phyloP scores from a whole-genome alignment of 2,113 vertebrate genomes.

The Leucopternis melanops region DNA sequence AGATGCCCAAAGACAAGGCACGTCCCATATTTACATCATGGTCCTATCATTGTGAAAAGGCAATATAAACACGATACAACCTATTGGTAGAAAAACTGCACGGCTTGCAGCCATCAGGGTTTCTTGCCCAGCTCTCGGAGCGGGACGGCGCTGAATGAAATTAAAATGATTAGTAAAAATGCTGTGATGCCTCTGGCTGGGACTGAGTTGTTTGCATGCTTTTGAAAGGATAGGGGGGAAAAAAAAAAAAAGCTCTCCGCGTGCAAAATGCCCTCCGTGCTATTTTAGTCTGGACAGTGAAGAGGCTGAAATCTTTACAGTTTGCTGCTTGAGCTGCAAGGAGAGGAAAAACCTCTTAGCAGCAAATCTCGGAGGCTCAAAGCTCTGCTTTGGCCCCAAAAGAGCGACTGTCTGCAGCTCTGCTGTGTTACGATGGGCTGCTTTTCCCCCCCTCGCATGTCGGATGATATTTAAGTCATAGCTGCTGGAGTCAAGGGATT shows the following conservation, averaged over 20 bases:
- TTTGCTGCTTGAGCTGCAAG: neutral
- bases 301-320: neutral
- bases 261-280: neutral
- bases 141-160: neutral
- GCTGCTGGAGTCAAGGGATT: neutral
- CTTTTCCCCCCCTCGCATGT: fast-evolving
- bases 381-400: neutral
- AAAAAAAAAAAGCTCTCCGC: fast-evolving
- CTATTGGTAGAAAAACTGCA: neutral
- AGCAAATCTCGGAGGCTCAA: neutral
- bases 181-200: neutral
- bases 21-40: fast-evolving
- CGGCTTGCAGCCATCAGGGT: neutral
- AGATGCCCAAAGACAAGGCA: neutral
- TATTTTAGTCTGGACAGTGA: neutral
- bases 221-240: neutral
- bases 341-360: neutral
- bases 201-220: neutral
- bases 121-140: neutral
- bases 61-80: too few relatives aligned
- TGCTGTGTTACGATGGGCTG: neutral
- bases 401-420: neutral
- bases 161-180: neutral
- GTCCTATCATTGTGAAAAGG: neutral
- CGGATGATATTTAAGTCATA: neutral